Conservation (phyloP, 2,797 vertebrate genomes). For the Sebastes vulpes region DNA sequence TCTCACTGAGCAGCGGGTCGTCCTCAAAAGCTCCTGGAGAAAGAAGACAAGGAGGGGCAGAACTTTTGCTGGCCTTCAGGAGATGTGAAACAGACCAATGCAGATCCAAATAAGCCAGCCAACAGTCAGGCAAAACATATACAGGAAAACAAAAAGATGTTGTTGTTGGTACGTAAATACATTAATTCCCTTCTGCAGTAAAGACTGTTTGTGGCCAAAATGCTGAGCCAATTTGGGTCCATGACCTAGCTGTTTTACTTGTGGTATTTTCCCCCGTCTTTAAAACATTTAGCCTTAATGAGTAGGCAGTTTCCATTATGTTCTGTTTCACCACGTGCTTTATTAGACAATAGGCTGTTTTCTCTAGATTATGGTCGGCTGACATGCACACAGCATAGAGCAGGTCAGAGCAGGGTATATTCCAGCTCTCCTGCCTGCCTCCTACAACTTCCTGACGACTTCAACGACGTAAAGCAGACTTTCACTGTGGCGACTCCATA, state of each 20-base stretch:
- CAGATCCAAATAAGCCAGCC: slow-evolving; percentile 1
- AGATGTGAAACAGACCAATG: slow-evolving; percentile 1
- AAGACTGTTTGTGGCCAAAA: slow-evolving; percentile 14
- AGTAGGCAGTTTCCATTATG: slow-evolving; percentile 34
- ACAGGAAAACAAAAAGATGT: slow-evolving; percentile 15
- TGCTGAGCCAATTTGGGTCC: slow-evolving; percentile 16
- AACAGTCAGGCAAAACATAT: slow-evolving; percentile 3
- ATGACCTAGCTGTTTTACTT: neutral
- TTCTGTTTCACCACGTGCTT: slow-evolving; percentile 39
- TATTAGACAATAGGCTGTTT: slow-evolving; percentile 28
- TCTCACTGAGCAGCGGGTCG: slow-evolving; percentile 28
- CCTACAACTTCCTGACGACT: slow-evolving; percentile 6
- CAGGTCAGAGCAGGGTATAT: neutral
- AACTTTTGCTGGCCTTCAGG: slow-evolving; percentile 4
- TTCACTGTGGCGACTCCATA: neutral
- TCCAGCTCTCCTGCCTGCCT: slow-evolving; percentile 23
- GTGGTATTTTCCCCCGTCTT: neutral
- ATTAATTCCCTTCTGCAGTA: slow-evolving; percentile 6
- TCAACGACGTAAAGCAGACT: neutral
- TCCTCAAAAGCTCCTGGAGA: slow-evolving; percentile 24
- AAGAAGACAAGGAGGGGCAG: slow-evolving; percentile 46
- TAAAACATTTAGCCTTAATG: slow-evolving; percentile 17
- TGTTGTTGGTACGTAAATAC: slow-evolving; percentile 13
- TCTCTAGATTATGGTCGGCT: neutral
- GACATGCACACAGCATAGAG: slow-evolving; percentile 1